Conservation (phyloP, 1,140 invertebrate species). For the Anadara kagoshimensis region DNA sequence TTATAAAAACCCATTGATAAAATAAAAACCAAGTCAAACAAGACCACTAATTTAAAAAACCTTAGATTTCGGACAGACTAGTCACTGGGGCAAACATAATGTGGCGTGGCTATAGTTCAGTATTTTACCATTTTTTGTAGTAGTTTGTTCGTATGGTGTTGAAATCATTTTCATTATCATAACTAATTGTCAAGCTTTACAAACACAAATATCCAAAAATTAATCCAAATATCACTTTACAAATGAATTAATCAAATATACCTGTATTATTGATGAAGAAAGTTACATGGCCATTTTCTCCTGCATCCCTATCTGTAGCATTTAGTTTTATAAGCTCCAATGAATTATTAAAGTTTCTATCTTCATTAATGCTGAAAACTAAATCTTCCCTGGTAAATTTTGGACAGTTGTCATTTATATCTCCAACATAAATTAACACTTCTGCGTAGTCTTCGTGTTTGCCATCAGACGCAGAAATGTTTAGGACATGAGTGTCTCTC, state of each 20-base stretch:
- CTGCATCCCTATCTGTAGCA: conserved; percentile 41
- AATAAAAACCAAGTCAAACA: too few species aligned
- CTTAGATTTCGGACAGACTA: too few species aligned
- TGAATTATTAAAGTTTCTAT: not conserved
- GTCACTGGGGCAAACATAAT: too few species aligned
- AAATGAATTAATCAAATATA: not conserved
- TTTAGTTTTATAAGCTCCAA: conserved; percentile 30
- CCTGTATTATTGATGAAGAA: conserved; percentile 48
- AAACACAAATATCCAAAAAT: too few species aligned
- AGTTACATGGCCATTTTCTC: conserved; percentile 34
- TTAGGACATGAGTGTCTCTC: conserved; percentile 32
- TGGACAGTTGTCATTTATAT: conserved; percentile 46
- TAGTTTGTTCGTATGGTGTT: too few species aligned
- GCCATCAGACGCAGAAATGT: conserved; percentile 43
- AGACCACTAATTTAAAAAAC: too few species aligned
- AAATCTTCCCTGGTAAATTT: not conserved
- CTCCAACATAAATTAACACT: conserved; percentile 41
- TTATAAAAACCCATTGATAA: too few species aligned
- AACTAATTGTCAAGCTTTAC: too few species aligned
- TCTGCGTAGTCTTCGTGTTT: conserved; percentile 4
- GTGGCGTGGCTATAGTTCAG: too few species aligned
- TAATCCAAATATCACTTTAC: too few species aligned
- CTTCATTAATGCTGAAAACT: conserved; percentile 17
- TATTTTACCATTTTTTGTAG: too few species aligned
- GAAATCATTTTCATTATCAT: too few species aligned